These are phyloP conservation scores for Pao palembangensis DNA, from an alignment of 2,113 vertebrate genomes.

Conservation along the genomic window DNA sequence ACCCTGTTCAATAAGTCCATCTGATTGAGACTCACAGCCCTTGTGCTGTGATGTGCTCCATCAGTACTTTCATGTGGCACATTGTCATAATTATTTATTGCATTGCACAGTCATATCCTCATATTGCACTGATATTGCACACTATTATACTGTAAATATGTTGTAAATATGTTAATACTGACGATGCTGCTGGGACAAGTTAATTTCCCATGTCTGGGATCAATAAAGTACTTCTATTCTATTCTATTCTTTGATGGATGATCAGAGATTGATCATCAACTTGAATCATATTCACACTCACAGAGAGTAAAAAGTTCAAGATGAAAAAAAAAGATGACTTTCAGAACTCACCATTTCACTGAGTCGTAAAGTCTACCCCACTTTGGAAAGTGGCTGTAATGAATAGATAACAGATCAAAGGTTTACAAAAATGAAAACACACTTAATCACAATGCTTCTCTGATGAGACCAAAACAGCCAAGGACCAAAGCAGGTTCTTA, in stretches of 20 bases:
- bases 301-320: neutral
- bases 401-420: conserved; percentile 12
- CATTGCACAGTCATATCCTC: too few species aligned
- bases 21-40: too few species aligned
- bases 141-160: too few species aligned
- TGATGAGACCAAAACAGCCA: conserved; percentile 40
- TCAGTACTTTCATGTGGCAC: too few species aligned
- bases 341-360: conserved; percentile 7
- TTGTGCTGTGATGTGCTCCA: too few species aligned
- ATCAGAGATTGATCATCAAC: neutral
- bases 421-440: conserved; percentile 31
- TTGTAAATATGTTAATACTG: too few species aligned
- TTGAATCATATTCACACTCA: neutral
- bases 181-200: too few species aligned
- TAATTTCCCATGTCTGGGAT: too few species aligned
- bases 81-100: too few species aligned
- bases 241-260: neutral
- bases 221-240: too few species aligned
- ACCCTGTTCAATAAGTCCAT: too few species aligned
- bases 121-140: too few species aligned
- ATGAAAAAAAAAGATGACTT: conserved; percentile 1
- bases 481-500: conserved; percentile 23
- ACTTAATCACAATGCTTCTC: conserved; percentile 35
- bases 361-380: conserved; percentile 21
- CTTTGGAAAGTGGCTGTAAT: conserved; percentile 36